Evolutionary conservation across 1,140 invertebrate species (phyloP), one percentile per base, ranked within the genome.

Genomic region (Zaprionus vittiger): DNA sequence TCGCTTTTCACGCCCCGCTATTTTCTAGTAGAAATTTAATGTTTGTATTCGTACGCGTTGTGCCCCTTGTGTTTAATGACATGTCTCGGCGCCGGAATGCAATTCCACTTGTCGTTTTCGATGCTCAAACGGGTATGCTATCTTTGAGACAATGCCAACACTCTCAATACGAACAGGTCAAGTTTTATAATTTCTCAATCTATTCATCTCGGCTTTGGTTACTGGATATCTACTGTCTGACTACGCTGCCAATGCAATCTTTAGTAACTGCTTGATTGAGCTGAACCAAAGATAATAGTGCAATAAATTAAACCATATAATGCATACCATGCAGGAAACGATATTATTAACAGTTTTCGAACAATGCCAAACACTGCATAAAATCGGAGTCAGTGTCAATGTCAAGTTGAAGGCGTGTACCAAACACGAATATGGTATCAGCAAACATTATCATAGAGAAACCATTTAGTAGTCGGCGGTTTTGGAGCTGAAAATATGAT

Each of bases 1-100:
- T 64, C 26, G 67, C 41, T 66, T 71, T 75, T 69, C 41, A 75
- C 59, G 73, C 59, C 59, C 52, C 31, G 66, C 22, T 52, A 70
- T 57, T 47, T 65, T 61, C 17, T 47, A 49, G 44, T 59, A 47
- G 41, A 64, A 64, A 59, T 28, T 57, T 52, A 38, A 60, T 67
- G 72, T 44, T 73, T 44, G 20, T 37, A 60, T 49, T 60, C 15
- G 38, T 47, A 41, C 24, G 28, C 11, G 14, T 12, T n/a, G 7
- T 31, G 11, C 31, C 22, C 4, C 47, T 37, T 22, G 31, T 38
- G 34, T 24, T 62, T 52, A 38, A 62, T 38, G 15, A 26, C 66
- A 60, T 31, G 38, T 68, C 41, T 59, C 44, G 15, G 31, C 15
- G 55, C 54, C 22, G 38, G 24, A 28, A 37, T 62, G 49, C n/a